Evolutionary conservation across 2,888 invertebrate species (phyloP).

Genomic region (Reticulitermes lucifugus): DNA sequence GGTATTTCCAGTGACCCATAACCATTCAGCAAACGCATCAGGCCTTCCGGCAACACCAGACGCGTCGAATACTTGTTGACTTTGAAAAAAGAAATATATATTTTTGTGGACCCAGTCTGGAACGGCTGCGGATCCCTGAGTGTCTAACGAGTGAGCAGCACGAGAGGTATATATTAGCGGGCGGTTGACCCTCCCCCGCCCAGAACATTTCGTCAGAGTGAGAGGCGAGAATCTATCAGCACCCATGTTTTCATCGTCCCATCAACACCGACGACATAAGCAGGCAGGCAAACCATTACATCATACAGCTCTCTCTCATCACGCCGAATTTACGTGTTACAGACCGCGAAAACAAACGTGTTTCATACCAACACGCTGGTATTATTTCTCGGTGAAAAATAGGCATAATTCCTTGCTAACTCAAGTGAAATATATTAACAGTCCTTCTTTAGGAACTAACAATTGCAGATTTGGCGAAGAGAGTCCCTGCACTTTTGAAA

Average conservation of each 20-base stretch:
- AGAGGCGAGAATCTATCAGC: slow-evolving; percentile 33
- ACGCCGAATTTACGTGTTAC: slow-evolving; percentile 18
- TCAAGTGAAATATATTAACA: no score
- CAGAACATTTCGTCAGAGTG: slow-evolving; percentile 15
- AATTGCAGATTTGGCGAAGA: no score
- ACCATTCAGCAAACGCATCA: no score
- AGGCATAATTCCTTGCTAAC: no score
- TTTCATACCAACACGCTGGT: neutral
- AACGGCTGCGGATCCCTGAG: no score
- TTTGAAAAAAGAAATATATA: neutral
- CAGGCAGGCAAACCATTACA: slow-evolving; percentile 1
- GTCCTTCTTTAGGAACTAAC: no score
- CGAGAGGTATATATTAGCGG: slow-evolving; percentile 2
- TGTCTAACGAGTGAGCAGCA: neutral
- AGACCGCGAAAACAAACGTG: neutral
- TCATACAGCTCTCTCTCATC: slow-evolving; percentile 27
- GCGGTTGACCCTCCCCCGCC: slow-evolving; percentile 13
- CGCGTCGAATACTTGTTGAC: no score
- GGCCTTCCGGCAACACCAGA: no score
- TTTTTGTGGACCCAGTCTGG: neutral
- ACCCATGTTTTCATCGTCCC: slow-evolving; percentile 31
- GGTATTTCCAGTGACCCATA: no score
- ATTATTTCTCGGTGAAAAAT: neutral
- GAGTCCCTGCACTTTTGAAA: no score
- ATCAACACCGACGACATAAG: slow-evolving; percentile 24